A percentile compares a stretch with the other conserved stretches of the same genome.
Conservation (phyloP, 2,797 vertebrate species). For the Pempheris klunzingeri region DNA sequence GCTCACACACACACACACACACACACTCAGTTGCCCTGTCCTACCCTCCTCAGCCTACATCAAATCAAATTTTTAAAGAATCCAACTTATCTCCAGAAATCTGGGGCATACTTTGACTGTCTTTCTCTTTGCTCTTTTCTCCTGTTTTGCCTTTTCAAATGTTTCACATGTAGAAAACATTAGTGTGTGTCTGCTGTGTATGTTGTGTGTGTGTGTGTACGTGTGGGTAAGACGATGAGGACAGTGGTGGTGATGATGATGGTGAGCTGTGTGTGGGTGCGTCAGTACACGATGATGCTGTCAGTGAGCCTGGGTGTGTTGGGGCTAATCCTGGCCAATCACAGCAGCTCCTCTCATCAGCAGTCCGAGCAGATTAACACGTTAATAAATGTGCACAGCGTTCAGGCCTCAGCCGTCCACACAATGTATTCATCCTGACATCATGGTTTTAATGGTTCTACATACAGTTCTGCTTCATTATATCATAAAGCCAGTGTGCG, state of each 20-base stretch:
- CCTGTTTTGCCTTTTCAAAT: slow-evolving; percentile 1
- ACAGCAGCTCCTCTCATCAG: neutral
- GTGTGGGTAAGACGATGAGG: no score
- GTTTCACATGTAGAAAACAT: no score
- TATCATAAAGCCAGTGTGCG: neutral
- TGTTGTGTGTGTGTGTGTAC: slow-evolving; percentile 5
- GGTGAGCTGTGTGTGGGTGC: neutral
- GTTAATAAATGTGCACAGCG: slow-evolving; percentile 6
- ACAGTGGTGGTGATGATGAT: slow-evolving; percentile 18
- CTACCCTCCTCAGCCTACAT: slow-evolving; percentile 10
- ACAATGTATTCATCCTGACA: neutral
- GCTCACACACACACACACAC: slow-evolving; percentile 38
- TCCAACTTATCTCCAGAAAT: slow-evolving; percentile 29
- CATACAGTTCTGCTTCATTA: neutral
- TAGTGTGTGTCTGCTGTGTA: no score
- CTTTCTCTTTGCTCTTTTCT: neutral
- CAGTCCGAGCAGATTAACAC: slow-evolving; percentile 9
- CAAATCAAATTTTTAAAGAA: slow-evolving; percentile 44
- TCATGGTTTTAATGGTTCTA: neutral
- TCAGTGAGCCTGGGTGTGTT: slow-evolving; percentile 12
- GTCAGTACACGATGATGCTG: neutral
- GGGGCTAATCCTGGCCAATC: slow-evolving; percentile 2
- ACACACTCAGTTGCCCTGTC: slow-evolving; percentile 29
- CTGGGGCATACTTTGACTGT: slow-evolving; percentile 9
- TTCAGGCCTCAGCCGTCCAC: no score